phyloP scores from a whole-genome alignment of 2,797 vertebrate genomes.

The Tadarida brasiliensis region DNA sequence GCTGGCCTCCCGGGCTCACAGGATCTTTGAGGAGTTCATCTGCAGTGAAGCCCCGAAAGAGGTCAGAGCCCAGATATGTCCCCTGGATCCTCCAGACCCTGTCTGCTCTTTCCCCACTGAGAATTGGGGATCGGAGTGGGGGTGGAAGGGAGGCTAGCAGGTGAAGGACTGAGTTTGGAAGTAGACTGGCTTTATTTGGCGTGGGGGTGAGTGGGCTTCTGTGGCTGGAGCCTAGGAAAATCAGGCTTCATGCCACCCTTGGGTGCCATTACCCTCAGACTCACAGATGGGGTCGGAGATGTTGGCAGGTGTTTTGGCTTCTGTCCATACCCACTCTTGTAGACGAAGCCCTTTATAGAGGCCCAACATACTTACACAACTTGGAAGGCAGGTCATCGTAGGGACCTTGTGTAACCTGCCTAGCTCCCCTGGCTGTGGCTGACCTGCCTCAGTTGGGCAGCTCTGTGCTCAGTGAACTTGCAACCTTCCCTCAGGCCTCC shows the following conservation, averaged over 20 bases:
- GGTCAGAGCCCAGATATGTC: constrained; percentile 85
- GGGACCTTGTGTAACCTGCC: not conserved
- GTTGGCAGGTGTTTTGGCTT: not conserved
- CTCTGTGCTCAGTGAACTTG: not conserved
- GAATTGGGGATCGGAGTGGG: not conserved
- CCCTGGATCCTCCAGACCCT: not conserved
- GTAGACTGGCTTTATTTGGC: not conserved
- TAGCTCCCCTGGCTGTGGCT: not conserved
- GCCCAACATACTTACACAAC: not conserved
- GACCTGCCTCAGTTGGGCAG: not conserved
- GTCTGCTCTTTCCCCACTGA: not conserved
- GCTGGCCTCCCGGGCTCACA: constrained; percentile 93
- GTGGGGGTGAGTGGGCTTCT: not conserved
- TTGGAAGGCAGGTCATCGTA: not conserved
- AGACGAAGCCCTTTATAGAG: not conserved
- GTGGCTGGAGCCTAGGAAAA: not conserved
- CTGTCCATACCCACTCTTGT: not conserved
- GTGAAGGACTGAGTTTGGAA: not conserved
- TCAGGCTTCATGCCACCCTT: not conserved
- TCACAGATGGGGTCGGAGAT: not conserved
- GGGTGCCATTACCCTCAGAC: not conserved
- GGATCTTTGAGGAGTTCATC: constrained; percentile 96
- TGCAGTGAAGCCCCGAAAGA: constrained; percentile 94
- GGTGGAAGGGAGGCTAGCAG: no score
- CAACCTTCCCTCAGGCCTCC: not conserved